Conservation (phyloP, 2,888 invertebrate species). For the Agonopterix subpropinquella region DNA sequence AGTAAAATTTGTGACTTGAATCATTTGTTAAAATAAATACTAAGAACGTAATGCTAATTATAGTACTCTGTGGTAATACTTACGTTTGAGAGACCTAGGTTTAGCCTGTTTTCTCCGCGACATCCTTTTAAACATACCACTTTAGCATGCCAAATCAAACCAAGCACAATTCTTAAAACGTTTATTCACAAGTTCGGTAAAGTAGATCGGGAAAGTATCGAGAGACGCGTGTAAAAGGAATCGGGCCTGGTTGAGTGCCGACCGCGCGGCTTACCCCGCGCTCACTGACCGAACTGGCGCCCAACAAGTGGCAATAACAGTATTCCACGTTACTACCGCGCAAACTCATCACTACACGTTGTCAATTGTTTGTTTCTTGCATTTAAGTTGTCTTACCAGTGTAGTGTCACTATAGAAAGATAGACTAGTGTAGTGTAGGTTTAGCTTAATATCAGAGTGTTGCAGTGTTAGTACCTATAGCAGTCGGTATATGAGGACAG, state of each 20-base stretch:
- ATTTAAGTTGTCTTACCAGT: background rate
- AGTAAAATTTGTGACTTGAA: too few relatives aligned
- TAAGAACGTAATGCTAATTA: too few relatives aligned
- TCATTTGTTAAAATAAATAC: background rate
- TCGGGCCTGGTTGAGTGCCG: slow-evolving; percentile 21
- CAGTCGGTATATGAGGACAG: too few relatives aligned
- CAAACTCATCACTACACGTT: slow-evolving; percentile 55
- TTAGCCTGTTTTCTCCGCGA: slow-evolving; percentile 83
- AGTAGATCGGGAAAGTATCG: slow-evolving; percentile 48
- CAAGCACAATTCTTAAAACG: background rate
- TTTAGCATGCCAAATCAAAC: slow-evolving; percentile 3
- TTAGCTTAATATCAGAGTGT: too few relatives aligned
- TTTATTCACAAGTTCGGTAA: slow-evolving; percentile 21
- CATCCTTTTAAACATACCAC: slow-evolving; percentile 46
- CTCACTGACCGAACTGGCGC: slow-evolving; percentile 64
- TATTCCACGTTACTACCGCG: slow-evolving; percentile 52
- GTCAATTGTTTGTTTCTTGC: slow-evolving; percentile 8
- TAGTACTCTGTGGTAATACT: slow-evolving; percentile 59
- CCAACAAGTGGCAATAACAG: slow-evolving; percentile 73
- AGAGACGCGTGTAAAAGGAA: slow-evolving; percentile 15
- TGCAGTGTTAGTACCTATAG: too few relatives aligned
- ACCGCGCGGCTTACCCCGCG: slow-evolving; percentile 60
- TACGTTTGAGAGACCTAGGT: slow-evolving; percentile 82
- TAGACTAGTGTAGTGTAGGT: too few relatives aligned
- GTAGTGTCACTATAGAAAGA: background rate